A percentile compares a stretch with the other conserved stretches of the same genome.
Conservation (phyloP, 2,113 vertebrate species). For the Hyperopisus bebe region DNA sequence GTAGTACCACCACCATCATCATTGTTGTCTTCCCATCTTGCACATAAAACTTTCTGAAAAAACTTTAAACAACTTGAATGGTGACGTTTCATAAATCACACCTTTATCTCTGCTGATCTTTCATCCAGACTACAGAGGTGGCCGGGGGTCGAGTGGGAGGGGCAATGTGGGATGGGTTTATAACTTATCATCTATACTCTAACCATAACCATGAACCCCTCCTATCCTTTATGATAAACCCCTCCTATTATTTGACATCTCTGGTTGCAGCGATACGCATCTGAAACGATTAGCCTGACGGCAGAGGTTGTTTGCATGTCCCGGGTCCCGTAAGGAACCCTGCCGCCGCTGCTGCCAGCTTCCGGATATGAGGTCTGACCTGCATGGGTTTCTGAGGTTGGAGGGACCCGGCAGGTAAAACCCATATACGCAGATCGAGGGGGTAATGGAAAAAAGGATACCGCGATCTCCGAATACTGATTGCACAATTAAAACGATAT, state of each 20-base stretch:
- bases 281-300: neutral
- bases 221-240: too few species aligned
- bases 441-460: neutral
- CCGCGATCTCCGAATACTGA: neutral
- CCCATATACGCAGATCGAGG: neutral
- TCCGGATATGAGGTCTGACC: neutral
- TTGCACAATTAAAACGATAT: neutral
- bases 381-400: neutral
- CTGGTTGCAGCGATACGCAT: too few species aligned
- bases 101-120: neutral
- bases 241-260: too few species aligned
- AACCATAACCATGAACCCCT: too few species aligned
- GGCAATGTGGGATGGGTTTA: too few species aligned
- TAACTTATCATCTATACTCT: too few species aligned
- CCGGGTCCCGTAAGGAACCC: neutral
- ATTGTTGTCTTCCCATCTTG: neutral
- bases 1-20: neutral
- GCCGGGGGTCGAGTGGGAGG: too few species aligned
- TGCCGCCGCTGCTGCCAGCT: neutral
- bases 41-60: neutral
- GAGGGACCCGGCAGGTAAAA: neutral
- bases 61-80: neutral
- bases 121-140: neutral
- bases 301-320: neutral
- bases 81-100: neutral